A percentile compares a stretch with the other conserved stretches of the same genome.
These are phyloP conservation scores for Archaeoteleia sp. DNA, from an alignment of 2,888 invertebrate species.

Conservation along the genomic window DNA sequence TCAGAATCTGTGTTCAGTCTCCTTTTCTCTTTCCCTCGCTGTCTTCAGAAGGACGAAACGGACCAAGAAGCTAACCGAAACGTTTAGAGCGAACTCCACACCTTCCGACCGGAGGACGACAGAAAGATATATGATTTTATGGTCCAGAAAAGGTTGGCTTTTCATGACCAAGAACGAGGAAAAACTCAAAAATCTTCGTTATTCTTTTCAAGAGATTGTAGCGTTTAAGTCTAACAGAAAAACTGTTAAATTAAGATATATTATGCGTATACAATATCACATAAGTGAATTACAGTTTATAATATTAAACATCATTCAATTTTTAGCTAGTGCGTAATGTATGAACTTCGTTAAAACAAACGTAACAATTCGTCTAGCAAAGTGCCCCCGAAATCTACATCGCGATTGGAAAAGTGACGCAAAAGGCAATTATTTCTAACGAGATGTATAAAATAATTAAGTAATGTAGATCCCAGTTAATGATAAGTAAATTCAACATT, in stretches of 20 bases:
- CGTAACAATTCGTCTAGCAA: too few relatives aligned
- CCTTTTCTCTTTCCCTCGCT: slow-evolving; percentile 13
- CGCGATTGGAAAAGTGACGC: too few relatives aligned
- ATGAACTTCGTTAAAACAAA: too few relatives aligned
- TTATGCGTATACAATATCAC: too few relatives aligned
- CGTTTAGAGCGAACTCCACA: slow-evolving; percentile 38
- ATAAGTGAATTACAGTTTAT: too few relatives aligned
- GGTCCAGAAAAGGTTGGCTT: slow-evolving; percentile 13
- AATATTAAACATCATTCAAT: too few relatives aligned
- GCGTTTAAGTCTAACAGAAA: too few relatives aligned
- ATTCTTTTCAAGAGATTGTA: background rate
- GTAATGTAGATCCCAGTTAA: slow-evolving; percentile 8
- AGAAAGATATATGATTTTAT: slow-evolving; percentile 40
- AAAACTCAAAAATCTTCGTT: background rate
- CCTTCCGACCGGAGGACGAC: slow-evolving; percentile 35
- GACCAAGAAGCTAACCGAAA: slow-evolving; percentile 34
- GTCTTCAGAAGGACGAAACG: slow-evolving; percentile 33
- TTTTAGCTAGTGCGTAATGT: too few relatives aligned
- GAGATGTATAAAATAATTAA: too few relatives aligned
- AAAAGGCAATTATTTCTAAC: too few relatives aligned
- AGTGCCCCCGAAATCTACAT: too few relatives aligned
- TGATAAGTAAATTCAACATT: slow-evolving; percentile 12
- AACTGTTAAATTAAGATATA: too few relatives aligned
- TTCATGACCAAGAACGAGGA: background rate
- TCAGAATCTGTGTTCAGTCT: background rate